These are phyloP conservation scores for Epinotia ramella DNA, from an alignment of 2,888 invertebrate genomes.

Conservation along the genomic window DNA sequence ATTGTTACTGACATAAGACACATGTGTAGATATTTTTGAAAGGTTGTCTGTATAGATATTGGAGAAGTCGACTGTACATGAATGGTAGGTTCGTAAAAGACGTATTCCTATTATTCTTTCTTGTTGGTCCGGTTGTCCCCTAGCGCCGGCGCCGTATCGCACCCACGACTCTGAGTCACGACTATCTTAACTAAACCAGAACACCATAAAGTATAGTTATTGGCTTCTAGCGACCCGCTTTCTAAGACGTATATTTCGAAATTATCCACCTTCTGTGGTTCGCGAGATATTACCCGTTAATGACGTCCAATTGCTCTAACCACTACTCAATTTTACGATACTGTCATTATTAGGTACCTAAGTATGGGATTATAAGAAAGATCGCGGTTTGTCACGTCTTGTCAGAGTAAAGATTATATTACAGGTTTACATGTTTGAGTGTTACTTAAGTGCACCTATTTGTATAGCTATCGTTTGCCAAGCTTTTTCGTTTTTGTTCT, in stretches of 20 bases:
- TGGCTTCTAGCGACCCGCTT: slow-evolving; percentile 55
- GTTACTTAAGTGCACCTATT: too few species aligned
- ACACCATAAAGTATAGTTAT: slow-evolving; percentile 50
- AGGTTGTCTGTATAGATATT: too few species aligned
- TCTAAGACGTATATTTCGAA: slow-evolving; percentile 55
- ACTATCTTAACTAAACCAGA: slow-evolving; percentile 52
- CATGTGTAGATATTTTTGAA: too few species aligned
- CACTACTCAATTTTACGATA: slow-evolving; percentile 16
- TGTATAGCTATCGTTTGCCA: background rate
- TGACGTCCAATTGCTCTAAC: slow-evolving; percentile 32
- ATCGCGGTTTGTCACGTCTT: slow-evolving; percentile 22
- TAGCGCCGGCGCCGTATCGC: slow-evolving; percentile 44
- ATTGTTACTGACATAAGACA: too few species aligned
- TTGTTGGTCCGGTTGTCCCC: slow-evolving; percentile 47
- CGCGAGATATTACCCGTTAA: slow-evolving; percentile 36
- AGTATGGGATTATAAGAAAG: background rate
- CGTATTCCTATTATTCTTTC: background rate
- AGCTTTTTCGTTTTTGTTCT: background rate
- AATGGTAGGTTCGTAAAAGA: too few species aligned
- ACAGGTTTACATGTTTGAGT: background rate
- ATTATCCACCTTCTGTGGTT: slow-evolving; percentile 47
- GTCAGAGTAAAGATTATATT: slow-evolving; percentile 38
- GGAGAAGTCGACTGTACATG: too few species aligned
- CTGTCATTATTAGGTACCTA: slow-evolving; percentile 3
- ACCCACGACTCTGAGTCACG: slow-evolving; percentile 65